Evolutionary conservation across 1,140 invertebrate genomes (phyloP), one percentile per base, ranked within the genome.

Genomic region (Daktulosphaira vitifoliae): DNA sequence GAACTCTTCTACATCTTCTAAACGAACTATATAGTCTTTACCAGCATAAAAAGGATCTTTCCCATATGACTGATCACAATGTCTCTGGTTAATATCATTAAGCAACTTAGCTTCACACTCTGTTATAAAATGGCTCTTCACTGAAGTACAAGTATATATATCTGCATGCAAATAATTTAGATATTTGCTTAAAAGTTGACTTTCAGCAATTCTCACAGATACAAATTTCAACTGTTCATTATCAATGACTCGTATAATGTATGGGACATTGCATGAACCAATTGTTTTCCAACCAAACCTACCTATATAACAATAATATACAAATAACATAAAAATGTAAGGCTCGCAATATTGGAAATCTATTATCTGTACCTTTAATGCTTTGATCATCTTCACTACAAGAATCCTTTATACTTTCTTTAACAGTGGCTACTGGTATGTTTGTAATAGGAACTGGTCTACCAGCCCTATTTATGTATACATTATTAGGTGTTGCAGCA

Each of bases 91-190:
- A 67, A 97, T 95, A 75, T 96, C 92, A 73, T 92, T 94, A 23
- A 96, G 81, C 15, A 96, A 78, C 67, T 88, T 85, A 49, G 89
- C 86, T 78, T 97, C 93, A 3, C 85, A 82, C 68, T 91, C 88
- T 6, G 91, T 96, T 65, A 96, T 92, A 74, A 90, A 96, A 74
- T 93, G 93, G 77, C 90, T 93, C 65, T 89, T 82, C 56, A 97
- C 90, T 74, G 88, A 90, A 1, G 90, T 92, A 74, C 90, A 93
- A 64, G 78, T 82, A 74, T 90, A 90, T 68, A 92, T 86, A 71
- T 91, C 89, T 51, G 86, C 83, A 74, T 90, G 86, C 37, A 92
- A 76, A 71, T 84, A 87, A 72, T 82, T 85, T 68, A 90, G 79
- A 79, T 87, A 90, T 80, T 86, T 90, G 75, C 87, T 88, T n/a